Evolutionary conservation across 1,140 invertebrate genomes (phyloP), one percentile per base, ranked within the genome.

Genomic region (Heliconius eleuchia): DNA sequence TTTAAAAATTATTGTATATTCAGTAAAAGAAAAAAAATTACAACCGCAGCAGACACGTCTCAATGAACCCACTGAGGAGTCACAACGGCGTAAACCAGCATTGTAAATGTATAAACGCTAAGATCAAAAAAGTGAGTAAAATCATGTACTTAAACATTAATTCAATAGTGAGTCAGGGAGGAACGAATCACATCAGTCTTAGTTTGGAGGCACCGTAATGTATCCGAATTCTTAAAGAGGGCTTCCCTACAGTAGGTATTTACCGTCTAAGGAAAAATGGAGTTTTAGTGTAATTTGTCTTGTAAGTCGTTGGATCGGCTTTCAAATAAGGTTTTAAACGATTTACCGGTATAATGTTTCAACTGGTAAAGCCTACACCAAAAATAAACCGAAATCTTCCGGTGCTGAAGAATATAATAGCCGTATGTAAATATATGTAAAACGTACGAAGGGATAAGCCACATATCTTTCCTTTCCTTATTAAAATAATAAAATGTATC

Each of bases 161-260:
- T 66, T 66, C 34, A 42, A 52, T 2, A 66, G 74, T 37, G 34
- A 18, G n/a, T 37, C 39, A 27, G 27, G 1, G 13, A 57, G 23
- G 11, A 70, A 76, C 71, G 72, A 80, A 80, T 80, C 66, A 80
- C 79, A 76, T 80, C 74, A 80, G 79, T 80, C 74, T 80, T 79
- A 76, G 39, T 75, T 76, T 76, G 70, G 39, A 72, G 74, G 71
- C 27, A 71, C 73, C 11, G 78, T 76, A 76, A 74, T 75, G 71
- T 80, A 71, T 76, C 74, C 55, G 79, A 80, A 80, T 80, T 73
- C 55, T 76, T 50, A 80, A 80, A 80, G 71, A 73, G 71, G 74
- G 18, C 50, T 73, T 73, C 76, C 55, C 75, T 76, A 57, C 18
- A 34, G 71, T 73, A 57, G 55, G 70, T 73, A 80, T 73, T 73